Evolutionary conservation across 1,140 invertebrate species (phyloP).

Genomic region (Pseudomyrmex gracilis): DNA sequence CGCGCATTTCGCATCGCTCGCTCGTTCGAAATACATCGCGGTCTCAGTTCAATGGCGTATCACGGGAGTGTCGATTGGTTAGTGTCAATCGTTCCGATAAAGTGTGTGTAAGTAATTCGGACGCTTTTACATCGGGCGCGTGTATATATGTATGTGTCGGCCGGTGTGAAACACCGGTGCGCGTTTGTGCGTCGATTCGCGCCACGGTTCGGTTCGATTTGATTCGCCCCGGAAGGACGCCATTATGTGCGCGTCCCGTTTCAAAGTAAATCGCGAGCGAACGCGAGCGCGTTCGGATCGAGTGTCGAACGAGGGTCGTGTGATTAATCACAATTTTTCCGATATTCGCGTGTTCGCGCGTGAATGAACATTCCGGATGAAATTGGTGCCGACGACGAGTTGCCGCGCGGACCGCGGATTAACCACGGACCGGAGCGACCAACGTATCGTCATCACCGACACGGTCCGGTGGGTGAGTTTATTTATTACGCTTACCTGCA

Average conservation of each 20-base stretch:
- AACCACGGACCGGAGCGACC: constrained; percentile 3
- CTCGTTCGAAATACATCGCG: background rate
- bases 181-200: constrained; percentile 34
- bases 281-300: background rate
- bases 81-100: background rate
- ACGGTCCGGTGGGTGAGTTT: constrained; percentile 34
- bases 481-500: constrained; percentile 35
- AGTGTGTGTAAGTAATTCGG: constrained; percentile 3
- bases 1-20: background rate
- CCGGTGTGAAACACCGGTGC: background rate
- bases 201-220: constrained; percentile 12
- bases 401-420: background rate
- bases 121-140: background rate
- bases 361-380: background rate
- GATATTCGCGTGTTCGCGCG: background rate
- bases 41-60: constrained; percentile 1
- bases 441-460: constrained; percentile 13
- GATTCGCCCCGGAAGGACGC: background rate
- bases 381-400: background rate
- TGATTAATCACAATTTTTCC: constrained; percentile 20
- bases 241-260: background rate
- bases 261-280: background rate
- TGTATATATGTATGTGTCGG: background rate
- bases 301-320: constrained; percentile 3
- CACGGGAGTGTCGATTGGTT: background rate